Percentiles rank a stretch among this genome's conserved stretches.
Evolutionary conservation across 2,113 vertebrate genomes (phyloP).

Genomic region (Oryzias melastigma): DNA sequence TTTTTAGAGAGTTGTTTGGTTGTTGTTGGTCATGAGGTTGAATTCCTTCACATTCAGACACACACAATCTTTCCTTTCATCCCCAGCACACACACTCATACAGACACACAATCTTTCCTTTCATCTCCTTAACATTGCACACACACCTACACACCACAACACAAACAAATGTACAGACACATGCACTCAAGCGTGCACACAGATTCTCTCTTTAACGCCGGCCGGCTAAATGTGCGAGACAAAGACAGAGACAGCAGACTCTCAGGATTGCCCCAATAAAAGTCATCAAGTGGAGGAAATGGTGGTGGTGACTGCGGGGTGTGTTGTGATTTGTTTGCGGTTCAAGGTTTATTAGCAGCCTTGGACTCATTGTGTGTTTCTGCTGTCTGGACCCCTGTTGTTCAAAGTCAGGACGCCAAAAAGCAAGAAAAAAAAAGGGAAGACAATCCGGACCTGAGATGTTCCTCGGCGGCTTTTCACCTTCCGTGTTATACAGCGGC

Average conservation of each 20-base stretch:
- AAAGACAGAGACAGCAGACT: constrained; percentile 50
- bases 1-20: constrained; percentile 11
- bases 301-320: constrained; percentile 30
- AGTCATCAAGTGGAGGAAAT: constrained; percentile 46
- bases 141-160: no score
- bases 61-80: constrained; percentile 60
- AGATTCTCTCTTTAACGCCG: constrained; percentile 14
- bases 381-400: constrained; percentile 49
- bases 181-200: constrained; percentile 16
- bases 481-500: constrained; percentile 1
- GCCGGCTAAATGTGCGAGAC: constrained; percentile 23
- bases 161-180: not conserved
- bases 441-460: not conserved
- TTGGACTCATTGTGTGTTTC: constrained; percentile 66
- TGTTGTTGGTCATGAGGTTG: constrained; percentile 48
- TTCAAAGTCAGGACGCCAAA: constrained; percentile 49
- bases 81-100: constrained; percentile 17
- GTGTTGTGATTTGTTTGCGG: constrained; percentile 48
- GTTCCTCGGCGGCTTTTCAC: not conserved
- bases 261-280: constrained; percentile 70
- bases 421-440: not conserved
- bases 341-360: constrained; percentile 74
- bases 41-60: constrained; percentile 42
- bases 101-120: no score
- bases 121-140: no score